These are phyloP conservation scores for Clunio marinus DNA, from an alignment of 2,888 invertebrate species.

Conservation along the genomic window DNA sequence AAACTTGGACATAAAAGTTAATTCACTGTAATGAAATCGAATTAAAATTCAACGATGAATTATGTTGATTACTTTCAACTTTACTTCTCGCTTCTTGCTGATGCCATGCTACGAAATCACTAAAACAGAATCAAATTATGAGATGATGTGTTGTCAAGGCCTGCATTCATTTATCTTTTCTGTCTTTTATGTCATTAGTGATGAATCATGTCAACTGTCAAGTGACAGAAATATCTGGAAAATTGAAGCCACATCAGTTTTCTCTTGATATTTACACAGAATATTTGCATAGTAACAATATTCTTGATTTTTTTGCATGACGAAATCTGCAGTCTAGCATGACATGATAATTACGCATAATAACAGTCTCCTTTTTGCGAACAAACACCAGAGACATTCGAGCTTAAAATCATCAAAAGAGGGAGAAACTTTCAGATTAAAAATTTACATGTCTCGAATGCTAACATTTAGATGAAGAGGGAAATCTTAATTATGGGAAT, in stretches of 20 bases:
- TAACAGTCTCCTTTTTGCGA: slow-evolving; percentile 9
- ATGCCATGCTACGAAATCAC: not conserved
- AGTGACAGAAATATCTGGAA: too few species aligned
- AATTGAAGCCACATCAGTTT: too few species aligned
- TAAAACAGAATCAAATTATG: slow-evolving; percentile 25
- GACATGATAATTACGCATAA: slow-evolving; percentile 25
- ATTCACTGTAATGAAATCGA: slow-evolving; percentile 17
- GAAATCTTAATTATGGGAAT: slow-evolving; percentile 15
- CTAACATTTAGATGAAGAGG: not conserved
- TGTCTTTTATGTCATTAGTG: not conserved
- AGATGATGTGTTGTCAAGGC: not conserved
- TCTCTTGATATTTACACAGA: too few species aligned
- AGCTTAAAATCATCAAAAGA: too few species aligned
- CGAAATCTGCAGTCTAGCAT: not conserved
- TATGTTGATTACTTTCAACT: slow-evolving; percentile 20
- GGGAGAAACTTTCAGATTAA: not conserved
- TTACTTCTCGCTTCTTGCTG: not conserved
- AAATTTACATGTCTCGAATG: slow-evolving; percentile 10
- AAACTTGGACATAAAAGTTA: not conserved
- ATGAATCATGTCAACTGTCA: slow-evolving; percentile 17
- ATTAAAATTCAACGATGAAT: slow-evolving; percentile 25
- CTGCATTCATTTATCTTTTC: too few species aligned
- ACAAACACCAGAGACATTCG: not conserved
- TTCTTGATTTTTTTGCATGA: not conserved
- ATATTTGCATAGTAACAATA: not conserved